A percentile compares a stretch with the other conserved stretches of the same genome.
Conservation (phyloP, 2,113 vertebrate genomes). For the Heterocephalus glaber region DNA sequence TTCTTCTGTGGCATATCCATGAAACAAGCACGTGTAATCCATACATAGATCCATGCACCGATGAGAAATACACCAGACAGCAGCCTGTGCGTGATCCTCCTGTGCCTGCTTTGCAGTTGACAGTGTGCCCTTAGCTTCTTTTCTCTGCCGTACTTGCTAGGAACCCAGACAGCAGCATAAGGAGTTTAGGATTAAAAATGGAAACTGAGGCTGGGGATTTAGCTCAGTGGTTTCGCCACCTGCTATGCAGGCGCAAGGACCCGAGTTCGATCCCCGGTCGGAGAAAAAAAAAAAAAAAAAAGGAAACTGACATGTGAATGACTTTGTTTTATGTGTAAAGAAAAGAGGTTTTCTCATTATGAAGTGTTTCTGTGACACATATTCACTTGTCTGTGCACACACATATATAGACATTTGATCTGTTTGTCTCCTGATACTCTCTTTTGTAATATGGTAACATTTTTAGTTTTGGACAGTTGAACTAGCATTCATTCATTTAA, state of each 20-base stretch:
- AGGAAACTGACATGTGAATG: neutral
- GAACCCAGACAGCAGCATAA: neutral
- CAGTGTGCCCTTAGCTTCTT: neutral
- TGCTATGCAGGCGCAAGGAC: no score
- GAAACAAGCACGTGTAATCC: neutral
- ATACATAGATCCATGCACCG: neutral
- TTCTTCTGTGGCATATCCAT: neutral
- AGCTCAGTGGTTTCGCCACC: no score
- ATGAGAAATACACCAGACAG: neutral
- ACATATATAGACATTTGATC: neutral
- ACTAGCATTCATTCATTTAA: neutral
- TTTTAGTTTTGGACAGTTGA: neutral
- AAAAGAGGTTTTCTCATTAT: neutral
- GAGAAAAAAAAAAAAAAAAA: no score
- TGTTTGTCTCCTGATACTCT: neutral
- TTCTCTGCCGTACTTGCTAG: neutral
- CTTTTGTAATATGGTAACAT: neutral
- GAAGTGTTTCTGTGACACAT: neutral
- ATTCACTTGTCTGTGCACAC: neutral
- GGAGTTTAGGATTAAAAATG: neutral
- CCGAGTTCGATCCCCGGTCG: no score
- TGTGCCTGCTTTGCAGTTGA: neutral
- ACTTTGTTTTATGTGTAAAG: neutral
- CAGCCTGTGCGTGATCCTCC: neutral
- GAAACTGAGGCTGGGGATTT: no score